Conservation (phyloP, 2,797 vertebrate genomes). For the Darevskia nairensis region DNA sequence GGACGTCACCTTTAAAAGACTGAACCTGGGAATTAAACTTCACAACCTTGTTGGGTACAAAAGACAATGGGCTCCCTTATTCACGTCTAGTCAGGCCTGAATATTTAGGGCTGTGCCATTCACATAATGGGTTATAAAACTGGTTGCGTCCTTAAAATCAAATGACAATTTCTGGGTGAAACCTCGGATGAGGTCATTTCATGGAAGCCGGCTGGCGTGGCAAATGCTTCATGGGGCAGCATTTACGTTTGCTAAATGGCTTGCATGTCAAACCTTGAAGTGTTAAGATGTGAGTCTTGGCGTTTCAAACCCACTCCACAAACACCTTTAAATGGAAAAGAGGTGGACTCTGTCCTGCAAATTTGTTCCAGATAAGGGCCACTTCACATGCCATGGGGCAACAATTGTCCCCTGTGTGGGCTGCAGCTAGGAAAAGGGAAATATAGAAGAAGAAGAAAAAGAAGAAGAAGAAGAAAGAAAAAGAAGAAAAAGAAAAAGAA, state of each 20-base stretch:
- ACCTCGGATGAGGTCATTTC: not conserved
- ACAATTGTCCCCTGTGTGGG: not conserved
- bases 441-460: not conserved
- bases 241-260: not conserved
- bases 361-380: not conserved
- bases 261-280: not conserved
- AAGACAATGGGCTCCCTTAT: constrained; percentile 28
- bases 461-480: too few relatives aligned
- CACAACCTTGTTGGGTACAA: not conserved
- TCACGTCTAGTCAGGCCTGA: not conserved
- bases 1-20: not conserved
- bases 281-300: not conserved
- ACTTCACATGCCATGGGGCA: not conserved
- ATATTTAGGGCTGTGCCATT: not conserved
- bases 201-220: not conserved
- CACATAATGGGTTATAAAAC: constrained; percentile 14
- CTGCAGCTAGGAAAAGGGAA: not conserved
- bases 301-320: not conserved
- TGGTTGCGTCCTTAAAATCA: not conserved
- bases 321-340: not conserved
- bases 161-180: not conserved
- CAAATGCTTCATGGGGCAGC: not conserved
- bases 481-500: too few relatives aligned
- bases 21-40: not conserved
- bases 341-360: too few relatives aligned